Conservation (phyloP, 2,888 invertebrate genomes). For the Protodeltote pygarga region DNA sequence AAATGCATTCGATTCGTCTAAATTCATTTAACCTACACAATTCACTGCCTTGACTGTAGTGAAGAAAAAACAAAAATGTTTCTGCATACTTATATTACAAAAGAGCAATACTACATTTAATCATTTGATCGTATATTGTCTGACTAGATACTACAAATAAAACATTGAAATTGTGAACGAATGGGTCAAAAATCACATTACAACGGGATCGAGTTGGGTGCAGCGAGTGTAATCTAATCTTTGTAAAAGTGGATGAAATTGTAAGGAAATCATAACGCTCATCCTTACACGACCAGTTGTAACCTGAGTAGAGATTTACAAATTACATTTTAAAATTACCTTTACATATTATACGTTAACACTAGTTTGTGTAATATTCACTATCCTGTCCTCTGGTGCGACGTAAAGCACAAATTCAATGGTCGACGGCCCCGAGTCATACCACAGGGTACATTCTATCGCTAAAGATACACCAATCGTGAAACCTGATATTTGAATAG, state of each 20-base stretch:
- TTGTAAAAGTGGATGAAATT: no score
- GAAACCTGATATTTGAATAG: constrained; percentile 72
- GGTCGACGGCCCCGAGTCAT: constrained; percentile 66
- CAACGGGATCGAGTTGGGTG: no score
- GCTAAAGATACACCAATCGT: constrained; percentile 71
- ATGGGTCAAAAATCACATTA: no score
- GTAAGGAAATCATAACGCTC: no score
- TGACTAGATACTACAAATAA: not conserved
- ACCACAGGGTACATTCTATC: constrained; percentile 75
- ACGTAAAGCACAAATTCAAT: constrained; percentile 73
- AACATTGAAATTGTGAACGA: constrained; percentile 6
- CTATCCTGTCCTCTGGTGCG: constrained; percentile 50
- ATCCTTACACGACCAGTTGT: no score
- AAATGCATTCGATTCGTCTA: no score
- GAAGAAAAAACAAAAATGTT: no score
- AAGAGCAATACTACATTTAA: not conserved
- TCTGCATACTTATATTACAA: not conserved
- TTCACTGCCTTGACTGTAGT: no score
- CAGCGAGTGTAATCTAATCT: no score
- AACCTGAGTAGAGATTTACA: no score
- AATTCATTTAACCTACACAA: no score
- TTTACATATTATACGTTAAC: constrained; percentile 17
- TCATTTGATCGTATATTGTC: not conserved
- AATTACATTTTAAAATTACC: constrained; percentile 6
- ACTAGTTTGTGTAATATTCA: constrained; percentile 5